Base-by-base conservation (phyloP, 2,113 vertebrate genomes). In the Zingel zingel region DNA sequence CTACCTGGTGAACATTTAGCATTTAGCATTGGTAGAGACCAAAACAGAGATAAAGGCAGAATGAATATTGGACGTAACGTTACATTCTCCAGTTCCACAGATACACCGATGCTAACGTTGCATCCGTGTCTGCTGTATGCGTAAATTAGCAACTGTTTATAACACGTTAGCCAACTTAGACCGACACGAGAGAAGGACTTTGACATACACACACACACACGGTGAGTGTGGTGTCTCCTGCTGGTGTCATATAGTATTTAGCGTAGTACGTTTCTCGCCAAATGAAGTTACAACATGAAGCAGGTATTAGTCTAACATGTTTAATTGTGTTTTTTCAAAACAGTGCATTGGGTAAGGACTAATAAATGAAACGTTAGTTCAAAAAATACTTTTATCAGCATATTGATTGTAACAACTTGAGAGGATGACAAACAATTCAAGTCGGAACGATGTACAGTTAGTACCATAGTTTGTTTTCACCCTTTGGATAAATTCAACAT, bases 291-390 rank as follows among this genome's bases (percentile, higher is more conserved):
- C 33, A 53, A 63, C 80, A 50, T 21, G n/a, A 39, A 73, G 33
- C 63, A 59, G 14, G 39, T 18, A 23, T 76, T 81, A 79, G 57
- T 82, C 47, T 63, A 39, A 84, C 67, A 80, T 50, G 63, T 90
- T 90, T 90, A 80, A 82, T 88, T 2, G 27, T 82, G 62, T 86
- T 84, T 80, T 14, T 77, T 68, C 39, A 82, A 88, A 88, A 88
- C 75, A 82, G 63, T 80, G 81, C 75, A 77, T 79, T 82, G 63
- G 53, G 75, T 74, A 50, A 85, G 74, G 77, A 69, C 59, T 58
- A 83, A 67, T 58, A 77, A 83, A 89, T 71, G 8, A 83, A 85
- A 81, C 59, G 51, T 69, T 33, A 74, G 71, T 80, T 88, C 21
- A 65, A 64, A 87, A 86, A 88, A 76, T 79, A 61, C 82, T 66